phyloP scores from a whole-genome alignment of 2,888 invertebrate genomes.

The Prosopocoilus inquinatus region DNA sequence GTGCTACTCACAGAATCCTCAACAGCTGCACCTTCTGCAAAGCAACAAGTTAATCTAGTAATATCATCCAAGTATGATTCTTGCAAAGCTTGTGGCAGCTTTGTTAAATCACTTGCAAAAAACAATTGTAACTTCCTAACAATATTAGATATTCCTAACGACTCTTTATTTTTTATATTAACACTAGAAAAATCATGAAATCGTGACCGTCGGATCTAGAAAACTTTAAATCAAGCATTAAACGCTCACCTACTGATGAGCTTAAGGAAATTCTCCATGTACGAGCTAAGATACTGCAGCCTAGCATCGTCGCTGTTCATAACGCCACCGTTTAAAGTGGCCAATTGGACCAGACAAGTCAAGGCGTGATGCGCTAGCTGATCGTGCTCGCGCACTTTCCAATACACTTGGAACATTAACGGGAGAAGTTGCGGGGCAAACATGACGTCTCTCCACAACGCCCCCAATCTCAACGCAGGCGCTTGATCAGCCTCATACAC shows the following conservation, averaged over 20 bases:
- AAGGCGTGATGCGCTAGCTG: conserved; percentile 75
- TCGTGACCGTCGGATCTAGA: neutral
- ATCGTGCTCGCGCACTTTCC: conserved; percentile 74
- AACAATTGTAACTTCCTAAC: conserved; percentile 62
- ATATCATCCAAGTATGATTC: conserved; percentile 61
- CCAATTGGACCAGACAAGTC: conserved; percentile 79
- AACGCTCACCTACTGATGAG: conserved; percentile 56
- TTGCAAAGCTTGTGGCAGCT: conserved; percentile 52
- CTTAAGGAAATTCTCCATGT: conserved; percentile 61
- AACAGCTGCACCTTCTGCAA: conserved; percentile 62
- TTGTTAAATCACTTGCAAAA: conserved; percentile 55
- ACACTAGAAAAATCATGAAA: conserved; percentile 48
- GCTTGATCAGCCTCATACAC: conserved; percentile 67
- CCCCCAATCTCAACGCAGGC: conserved; percentile 60
- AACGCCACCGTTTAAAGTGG: conserved; percentile 64
- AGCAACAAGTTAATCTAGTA: conserved; percentile 62
- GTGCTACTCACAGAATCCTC: conserved; percentile 61
- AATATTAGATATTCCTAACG: conserved; percentile 66
- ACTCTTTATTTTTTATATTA: conserved; percentile 63
- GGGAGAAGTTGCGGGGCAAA: conserved; percentile 70
- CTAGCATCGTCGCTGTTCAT: conserved; percentile 52
- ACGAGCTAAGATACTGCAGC: conserved; percentile 58
- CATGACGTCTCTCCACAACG: conserved; percentile 74
- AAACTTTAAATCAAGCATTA: conserved; percentile 1
- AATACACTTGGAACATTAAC: conserved; percentile 80